Percentiles rank a stretch among this genome's conserved stretches.
Conservation (phyloP, 2,113 vertebrate species). For the Lanius ludovicianus region DNA sequence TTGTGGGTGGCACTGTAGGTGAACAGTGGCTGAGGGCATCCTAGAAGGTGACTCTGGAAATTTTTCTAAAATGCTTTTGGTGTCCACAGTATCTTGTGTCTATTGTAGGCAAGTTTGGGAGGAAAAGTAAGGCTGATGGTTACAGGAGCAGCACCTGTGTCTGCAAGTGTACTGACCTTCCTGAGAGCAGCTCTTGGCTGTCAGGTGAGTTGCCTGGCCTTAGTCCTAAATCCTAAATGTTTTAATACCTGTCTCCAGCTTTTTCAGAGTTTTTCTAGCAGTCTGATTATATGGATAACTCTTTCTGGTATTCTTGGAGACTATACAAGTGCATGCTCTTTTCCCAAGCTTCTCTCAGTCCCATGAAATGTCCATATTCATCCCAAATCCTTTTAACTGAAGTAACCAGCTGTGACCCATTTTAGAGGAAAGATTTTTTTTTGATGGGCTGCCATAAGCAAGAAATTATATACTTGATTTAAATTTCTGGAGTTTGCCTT, state of each 20-base stretch:
- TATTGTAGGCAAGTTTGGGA: constrained; percentile 87
- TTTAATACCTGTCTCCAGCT: not conserved
- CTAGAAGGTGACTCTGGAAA: not conserved
- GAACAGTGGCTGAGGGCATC: not conserved
- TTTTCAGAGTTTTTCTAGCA: not conserved
- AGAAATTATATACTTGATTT: not conserved
- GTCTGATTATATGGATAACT: not conserved
- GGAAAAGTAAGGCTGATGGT: constrained; percentile 89
- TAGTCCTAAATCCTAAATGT: not conserved
- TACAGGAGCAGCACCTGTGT: constrained; percentile 94
- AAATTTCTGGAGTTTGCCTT: not conserved
- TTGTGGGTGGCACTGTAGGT: not conserved
- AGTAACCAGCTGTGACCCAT: not conserved
- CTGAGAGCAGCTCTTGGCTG: constrained; percentile 91
- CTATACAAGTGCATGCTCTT: not conserved
- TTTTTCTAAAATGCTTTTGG: not conserved
- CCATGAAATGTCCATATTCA: not conserved
- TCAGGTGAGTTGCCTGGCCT: constrained; percentile 81
- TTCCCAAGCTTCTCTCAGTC: not conserved
- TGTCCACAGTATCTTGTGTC: constrained; percentile 24
- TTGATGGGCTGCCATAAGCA: not conserved
- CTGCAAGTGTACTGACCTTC: constrained; percentile 90
- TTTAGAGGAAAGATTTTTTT: not conserved
- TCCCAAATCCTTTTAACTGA: not conserved
- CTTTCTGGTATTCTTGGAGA: not conserved